phyloP scores from a whole-genome alignment of 2,797 vertebrate species.

The Pteronotus mesoamericanus region DNA sequence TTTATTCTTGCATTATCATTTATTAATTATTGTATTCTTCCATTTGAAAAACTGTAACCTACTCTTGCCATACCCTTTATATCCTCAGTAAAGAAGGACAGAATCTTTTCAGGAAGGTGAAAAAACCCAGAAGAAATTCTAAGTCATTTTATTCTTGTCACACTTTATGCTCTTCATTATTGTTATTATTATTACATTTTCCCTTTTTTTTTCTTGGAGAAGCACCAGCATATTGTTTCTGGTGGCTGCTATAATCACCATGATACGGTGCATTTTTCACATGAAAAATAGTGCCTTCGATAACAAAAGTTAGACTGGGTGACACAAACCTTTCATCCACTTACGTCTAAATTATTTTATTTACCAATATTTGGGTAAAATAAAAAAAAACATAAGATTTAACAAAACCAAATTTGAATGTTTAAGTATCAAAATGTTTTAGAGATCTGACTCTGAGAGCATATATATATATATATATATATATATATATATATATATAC shows the following conservation, averaged over 20 bases:
- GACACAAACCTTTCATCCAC: background rate
- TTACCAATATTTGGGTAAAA: background rate
- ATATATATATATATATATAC: no score
- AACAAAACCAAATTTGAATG: background rate
- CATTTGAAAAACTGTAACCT: background rate
- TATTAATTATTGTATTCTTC: background rate
- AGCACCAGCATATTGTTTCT: background rate
- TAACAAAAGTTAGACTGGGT: background rate
- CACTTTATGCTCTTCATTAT: background rate
- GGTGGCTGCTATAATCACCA: background rate
- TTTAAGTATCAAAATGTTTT: constrained; percentile 1
- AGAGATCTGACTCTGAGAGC: background rate
- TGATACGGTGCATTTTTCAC: background rate
- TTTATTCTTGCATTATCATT: background rate
- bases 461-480: no score
- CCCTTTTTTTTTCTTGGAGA: background rate
- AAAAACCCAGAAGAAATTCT: background rate
- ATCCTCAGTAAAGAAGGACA: background rate
- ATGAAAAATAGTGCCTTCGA: background rate
- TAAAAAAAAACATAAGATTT: background rate
- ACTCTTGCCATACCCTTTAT: background rate
- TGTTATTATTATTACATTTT: background rate
- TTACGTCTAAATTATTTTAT: background rate
- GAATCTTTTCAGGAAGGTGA: background rate
- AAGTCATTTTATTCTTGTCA: background rate